A percentile compares a stretch with the other conserved stretches of the same genome.
phyloP scores from a whole-genome alignment of 2,797 vertebrate genomes.

The Passerculus sandwichensis region DNA sequence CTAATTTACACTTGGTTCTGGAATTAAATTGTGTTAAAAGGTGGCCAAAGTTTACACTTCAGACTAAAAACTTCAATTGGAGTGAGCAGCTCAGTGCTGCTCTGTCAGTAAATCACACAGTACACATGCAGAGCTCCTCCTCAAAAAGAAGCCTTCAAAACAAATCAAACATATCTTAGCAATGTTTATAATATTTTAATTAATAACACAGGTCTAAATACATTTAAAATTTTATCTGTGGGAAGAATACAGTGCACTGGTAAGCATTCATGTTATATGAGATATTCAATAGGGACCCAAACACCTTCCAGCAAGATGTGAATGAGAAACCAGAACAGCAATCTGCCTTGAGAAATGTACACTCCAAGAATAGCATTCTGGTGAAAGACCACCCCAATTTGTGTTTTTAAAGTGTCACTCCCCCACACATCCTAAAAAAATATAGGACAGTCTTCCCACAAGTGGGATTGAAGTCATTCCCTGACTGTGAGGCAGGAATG shows the following conservation, averaged over 20 bases:
- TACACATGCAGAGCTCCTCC: background rate
- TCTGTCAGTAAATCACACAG: background rate
- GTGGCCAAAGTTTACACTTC: background rate
- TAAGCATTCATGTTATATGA: background rate
- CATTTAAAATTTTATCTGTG: background rate
- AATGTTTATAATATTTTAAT: background rate
- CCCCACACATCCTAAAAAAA: background rate
- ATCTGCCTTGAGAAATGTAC: conserved; percentile 27
- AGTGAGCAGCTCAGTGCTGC: background rate
- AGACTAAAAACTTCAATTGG: background rate
- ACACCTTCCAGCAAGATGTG: background rate
- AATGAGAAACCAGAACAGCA: conserved; percentile 25
- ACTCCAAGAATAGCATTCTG: background rate
- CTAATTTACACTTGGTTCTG: background rate
- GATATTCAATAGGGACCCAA: background rate
- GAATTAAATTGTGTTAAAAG: background rate
- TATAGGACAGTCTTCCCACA: conserved; percentile 37
- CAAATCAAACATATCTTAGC: background rate
- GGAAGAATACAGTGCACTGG: background rate
- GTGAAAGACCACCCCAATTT: conserved; percentile 13
- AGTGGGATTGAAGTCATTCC: conserved; percentile 3
- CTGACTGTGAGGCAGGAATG: conserved; percentile 1
- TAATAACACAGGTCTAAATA: background rate
- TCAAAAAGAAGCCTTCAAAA: background rate
- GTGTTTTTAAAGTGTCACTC: conserved; percentile 5